Evolutionary conservation across 2,797 vertebrate genomes (phyloP).

Genomic region (Pipistrellus pygmaeus): DNA sequence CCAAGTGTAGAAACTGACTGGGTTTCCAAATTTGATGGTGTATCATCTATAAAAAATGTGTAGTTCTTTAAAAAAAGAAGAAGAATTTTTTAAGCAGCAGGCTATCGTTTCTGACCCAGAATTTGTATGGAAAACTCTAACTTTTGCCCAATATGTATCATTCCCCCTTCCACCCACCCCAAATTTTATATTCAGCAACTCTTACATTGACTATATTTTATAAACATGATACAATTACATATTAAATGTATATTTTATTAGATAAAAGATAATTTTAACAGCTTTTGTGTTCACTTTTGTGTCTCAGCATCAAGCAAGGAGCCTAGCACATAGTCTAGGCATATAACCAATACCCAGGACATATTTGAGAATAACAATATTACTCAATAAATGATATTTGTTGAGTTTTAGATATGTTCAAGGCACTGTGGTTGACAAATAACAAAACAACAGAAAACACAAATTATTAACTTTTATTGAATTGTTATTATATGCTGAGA

Average conservation of each 20-base stretch:
- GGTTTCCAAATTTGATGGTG: slow-evolving; percentile 9
- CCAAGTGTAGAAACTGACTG: slow-evolving; percentile 56
- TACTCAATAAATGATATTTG: neutral
- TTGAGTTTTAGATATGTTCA: neutral
- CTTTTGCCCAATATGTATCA: neutral
- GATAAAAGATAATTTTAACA: neutral
- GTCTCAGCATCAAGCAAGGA: neutral
- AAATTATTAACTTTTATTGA: neutral
- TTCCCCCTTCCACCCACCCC: neutral
- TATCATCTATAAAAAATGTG: slow-evolving; percentile 40
- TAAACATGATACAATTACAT: neutral
- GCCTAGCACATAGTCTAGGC: neutral
- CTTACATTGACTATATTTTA: neutral
- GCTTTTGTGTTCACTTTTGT: neutral
- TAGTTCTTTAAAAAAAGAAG: slow-evolving; percentile 19
- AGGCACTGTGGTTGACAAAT: neutral
- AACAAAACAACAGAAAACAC: neutral
- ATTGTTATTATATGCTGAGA: neutral
- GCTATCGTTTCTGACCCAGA: slow-evolving; percentile 13
- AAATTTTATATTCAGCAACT: neutral
- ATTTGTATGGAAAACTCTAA: neutral
- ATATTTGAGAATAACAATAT: neutral
- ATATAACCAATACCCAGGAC: neutral
- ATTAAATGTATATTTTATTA: neutral
- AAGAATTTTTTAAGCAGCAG: neutral